Percentiles rank a stretch among this genome's conserved stretches.
Evolutionary conservation across 2,113 vertebrate genomes (phyloP).

Genomic region (Nibea coibor): DNA sequence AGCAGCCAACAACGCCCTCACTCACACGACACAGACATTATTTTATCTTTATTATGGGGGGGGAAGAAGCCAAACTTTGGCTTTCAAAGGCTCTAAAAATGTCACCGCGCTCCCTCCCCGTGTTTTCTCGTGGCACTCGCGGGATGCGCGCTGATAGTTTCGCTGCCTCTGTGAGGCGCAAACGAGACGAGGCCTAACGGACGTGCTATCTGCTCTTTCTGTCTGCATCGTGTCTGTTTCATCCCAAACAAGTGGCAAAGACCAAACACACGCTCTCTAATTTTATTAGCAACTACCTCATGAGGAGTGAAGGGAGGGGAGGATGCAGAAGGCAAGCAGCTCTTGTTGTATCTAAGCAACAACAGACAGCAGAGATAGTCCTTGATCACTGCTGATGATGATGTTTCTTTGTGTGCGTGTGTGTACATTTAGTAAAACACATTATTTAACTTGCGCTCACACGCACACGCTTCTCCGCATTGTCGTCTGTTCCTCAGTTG

Average conservation of each 20-base stretch:
- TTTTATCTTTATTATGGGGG: background rate
- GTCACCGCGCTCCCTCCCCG: background rate
- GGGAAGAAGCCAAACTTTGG: background rate
- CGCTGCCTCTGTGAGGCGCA: background rate
- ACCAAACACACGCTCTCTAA: slow-evolving; percentile 38
- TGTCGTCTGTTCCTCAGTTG: background rate
- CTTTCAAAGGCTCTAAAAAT: background rate
- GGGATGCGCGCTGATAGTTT: background rate
- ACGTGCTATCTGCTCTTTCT: background rate
- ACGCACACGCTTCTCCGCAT: background rate
- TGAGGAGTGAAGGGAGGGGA: slow-evolving; percentile 54
- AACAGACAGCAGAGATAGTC: slow-evolving; percentile 72
- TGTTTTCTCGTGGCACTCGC: background rate
- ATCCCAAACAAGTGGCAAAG: slow-evolving; percentile 7
- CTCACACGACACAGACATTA: too few relatives aligned
- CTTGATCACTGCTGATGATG: slow-evolving; percentile 68
- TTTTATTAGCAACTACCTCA: slow-evolving; percentile 55
- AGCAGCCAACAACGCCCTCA: background rate
- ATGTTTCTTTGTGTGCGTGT: slow-evolving; percentile 58
- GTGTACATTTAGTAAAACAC: too few relatives aligned
- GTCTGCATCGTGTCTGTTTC: background rate
- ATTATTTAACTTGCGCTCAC: slow-evolving; percentile 5
- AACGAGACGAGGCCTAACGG: background rate
- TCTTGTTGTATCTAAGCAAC: slow-evolving; percentile 84
- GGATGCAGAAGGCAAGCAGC: slow-evolving; percentile 60